Percentiles rank a stretch among this genome's conserved stretches.
These are phyloP conservation scores for Acomys russatus DNA, from an alignment of 2,797 vertebrate species.

Conservation along the genomic window DNA sequence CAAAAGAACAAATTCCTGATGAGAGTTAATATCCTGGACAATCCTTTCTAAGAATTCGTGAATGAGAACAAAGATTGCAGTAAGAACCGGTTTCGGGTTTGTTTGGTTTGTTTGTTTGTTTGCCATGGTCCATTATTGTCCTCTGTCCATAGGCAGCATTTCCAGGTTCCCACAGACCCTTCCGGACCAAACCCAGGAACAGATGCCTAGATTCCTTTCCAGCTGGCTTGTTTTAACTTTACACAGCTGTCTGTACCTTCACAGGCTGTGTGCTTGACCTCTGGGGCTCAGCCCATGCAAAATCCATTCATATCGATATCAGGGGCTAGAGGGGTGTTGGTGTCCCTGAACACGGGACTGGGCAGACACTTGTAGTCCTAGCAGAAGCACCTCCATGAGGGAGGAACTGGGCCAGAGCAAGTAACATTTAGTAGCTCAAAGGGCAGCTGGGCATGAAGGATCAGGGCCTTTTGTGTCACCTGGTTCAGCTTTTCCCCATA, in stretches of 20 bases:
- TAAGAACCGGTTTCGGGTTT: neutral
- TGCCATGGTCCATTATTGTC: too few species aligned
- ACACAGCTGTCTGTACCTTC: neutral
- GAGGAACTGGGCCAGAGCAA: neutral
- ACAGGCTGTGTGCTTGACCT: neutral
- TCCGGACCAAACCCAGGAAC: too few species aligned
- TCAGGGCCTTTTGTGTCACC: neutral
- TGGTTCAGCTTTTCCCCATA: neutral
- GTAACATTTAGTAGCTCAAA: neutral
- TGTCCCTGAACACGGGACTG: neutral
- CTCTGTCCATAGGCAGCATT: neutral
- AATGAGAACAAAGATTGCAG: neutral
- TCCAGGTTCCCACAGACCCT: neutral
- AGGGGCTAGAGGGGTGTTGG: neutral
- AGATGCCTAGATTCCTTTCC: neutral
- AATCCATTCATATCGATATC: neutral
- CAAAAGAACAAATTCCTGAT: slow-evolving; percentile 80
- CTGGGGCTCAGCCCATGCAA: neutral
- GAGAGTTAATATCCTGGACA: slow-evolving; percentile 74
- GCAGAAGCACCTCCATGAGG: neutral
- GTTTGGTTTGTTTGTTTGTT: neutral
- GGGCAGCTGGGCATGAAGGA: neutral
- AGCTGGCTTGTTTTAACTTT: neutral
- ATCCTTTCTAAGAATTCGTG: slow-evolving; percentile 56
- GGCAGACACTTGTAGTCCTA: neutral